Evolutionary conservation across 2,113 vertebrate species (phyloP).

Genomic region (Epinephelus moara): DNA sequence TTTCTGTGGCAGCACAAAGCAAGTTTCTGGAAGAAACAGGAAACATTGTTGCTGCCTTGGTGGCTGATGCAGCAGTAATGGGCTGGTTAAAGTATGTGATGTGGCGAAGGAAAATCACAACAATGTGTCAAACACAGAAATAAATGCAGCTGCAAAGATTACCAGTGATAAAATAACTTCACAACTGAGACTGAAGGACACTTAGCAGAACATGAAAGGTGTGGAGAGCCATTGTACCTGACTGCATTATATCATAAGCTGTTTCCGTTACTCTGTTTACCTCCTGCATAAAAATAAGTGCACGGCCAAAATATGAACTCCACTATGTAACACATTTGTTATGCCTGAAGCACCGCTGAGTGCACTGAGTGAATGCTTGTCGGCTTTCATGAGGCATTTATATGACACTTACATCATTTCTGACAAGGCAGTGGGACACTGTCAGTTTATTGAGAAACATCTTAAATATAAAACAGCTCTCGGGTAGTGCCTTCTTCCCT

Average conservation of each 20-base stretch:
- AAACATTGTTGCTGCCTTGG: not conserved
- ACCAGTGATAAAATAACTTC: not conserved
- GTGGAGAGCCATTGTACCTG: not conserved
- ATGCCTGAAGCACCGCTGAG: conserved; percentile 32
- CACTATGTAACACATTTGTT: conserved; percentile 25
- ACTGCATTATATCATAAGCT: not conserved
- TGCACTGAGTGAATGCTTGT: conserved; percentile 53
- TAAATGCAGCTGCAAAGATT: not conserved
- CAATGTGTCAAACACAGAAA: not conserved
- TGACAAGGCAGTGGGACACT: conserved; percentile 55
- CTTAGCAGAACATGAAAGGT: not conserved
- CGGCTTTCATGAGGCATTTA: conserved; percentile 57
- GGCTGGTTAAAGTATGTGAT: conserved; percentile 2
- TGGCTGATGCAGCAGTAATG: not conserved
- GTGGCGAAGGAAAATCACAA: not conserved
- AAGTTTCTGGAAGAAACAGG: not conserved
- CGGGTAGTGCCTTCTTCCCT: not conserved
- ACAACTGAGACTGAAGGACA: not conserved
- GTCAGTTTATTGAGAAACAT: conserved; percentile 53
- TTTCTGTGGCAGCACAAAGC: not conserved
- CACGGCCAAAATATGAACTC: conserved; percentile 33
- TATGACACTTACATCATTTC: conserved; percentile 54
- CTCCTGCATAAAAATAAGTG: conserved; percentile 15
- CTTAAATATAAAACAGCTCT: conserved; percentile 47
- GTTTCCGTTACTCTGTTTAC: not conserved